These are phyloP conservation scores for Psix sp. DNA, from an alignment of 1,140 invertebrate species.

Conservation along the genomic window DNA sequence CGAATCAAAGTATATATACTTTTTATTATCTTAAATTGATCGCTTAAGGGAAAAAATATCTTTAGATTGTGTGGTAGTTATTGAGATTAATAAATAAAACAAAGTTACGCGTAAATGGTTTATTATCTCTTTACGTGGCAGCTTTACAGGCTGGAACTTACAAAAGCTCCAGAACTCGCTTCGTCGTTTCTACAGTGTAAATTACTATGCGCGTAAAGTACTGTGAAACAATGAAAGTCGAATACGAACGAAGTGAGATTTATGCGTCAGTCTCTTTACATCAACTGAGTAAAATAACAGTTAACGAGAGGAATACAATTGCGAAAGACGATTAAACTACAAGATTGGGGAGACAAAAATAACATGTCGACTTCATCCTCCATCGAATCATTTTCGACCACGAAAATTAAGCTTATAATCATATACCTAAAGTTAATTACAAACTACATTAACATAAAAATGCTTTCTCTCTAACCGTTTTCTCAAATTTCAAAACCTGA, in stretches of 20 bases:
- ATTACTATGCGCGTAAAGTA: slow-evolving; percentile 56
- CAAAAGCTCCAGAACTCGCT: slow-evolving; percentile 28
- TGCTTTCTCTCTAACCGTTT: slow-evolving; percentile 46
- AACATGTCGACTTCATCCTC: too few relatives aligned
- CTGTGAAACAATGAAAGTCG: slow-evolving; percentile 54
- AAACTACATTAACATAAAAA: slow-evolving; percentile 53
- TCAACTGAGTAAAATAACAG: slow-evolving; percentile 58
- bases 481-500: slow-evolving; percentile 12
- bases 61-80: too few relatives aligned
- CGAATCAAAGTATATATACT: too few relatives aligned
- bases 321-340: slow-evolving; percentile 38
- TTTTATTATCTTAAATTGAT: too few relatives aligned
- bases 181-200: slow-evolving; percentile 54
- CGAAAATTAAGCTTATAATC: slow-evolving; percentile 36
- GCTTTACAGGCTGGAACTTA: slow-evolving; percentile 30
- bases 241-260: slow-evolving; percentile 59
- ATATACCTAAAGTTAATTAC: slow-evolving; percentile 51
- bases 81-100: too few relatives aligned
- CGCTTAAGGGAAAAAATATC: too few relatives aligned
- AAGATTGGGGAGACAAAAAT: slow-evolving; percentile 30
- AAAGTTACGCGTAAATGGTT: slow-evolving; percentile 54
- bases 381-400: slow-evolving; percentile 26
- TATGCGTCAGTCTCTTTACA: slow-evolving; percentile 60
- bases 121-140: slow-evolving; percentile 55
- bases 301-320: slow-evolving; percentile 55